Evolutionary conservation across 2,113 vertebrate species (phyloP).

Genomic region (Perca schrenkii): DNA sequence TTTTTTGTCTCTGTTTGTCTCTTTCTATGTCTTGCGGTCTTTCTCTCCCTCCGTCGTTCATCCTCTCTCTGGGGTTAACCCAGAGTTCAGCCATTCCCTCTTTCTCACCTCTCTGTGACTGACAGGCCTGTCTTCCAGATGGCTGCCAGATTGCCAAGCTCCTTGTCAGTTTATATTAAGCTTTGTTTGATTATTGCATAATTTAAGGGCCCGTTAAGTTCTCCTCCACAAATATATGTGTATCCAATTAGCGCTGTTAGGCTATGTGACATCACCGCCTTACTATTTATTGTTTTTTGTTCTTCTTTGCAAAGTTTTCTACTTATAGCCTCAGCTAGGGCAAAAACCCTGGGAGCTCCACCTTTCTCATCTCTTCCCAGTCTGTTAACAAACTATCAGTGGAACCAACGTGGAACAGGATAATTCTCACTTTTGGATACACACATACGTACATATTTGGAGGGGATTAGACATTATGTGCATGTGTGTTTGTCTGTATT

Average conservation of each 20-base stretch:
- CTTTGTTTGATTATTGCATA: conserved; percentile 78
- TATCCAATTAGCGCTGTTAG: conserved; percentile 70
- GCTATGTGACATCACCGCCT: conserved; percentile 59
- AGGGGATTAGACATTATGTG: conserved; percentile 56
- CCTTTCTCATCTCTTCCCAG: conserved; percentile 33
- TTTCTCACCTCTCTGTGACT: conserved; percentile 77
- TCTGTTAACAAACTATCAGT: conserved; percentile 68
- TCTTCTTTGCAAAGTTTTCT: conserved; percentile 12
- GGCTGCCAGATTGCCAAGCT: conserved; percentile 76
- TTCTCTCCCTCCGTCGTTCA: conserved; percentile 3
- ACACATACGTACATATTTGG: conserved; percentile 49
- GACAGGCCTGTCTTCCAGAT: conserved; percentile 80
- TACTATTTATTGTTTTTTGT: conserved; percentile 50
- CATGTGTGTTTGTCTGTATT: conserved; percentile 8
- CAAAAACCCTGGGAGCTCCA: neutral
- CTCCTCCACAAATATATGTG: conserved; percentile 69
- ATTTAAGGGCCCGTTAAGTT: conserved; percentile 76
- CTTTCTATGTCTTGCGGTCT: conserved; percentile 16
- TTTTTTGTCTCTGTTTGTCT: neutral
- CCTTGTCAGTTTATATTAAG: conserved; percentile 79
- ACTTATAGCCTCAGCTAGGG: conserved; percentile 30
- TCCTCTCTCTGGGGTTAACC: conserved; percentile 59
- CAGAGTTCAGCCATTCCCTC: conserved; percentile 69
- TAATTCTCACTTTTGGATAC: conserved; percentile 54
- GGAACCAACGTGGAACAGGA: conserved; percentile 53